A percentile compares a stretch with the other conserved stretches of the same genome.
phyloP scores from a whole-genome alignment of 2,113 vertebrate species.

The Etheostoma spectabile region DNA sequence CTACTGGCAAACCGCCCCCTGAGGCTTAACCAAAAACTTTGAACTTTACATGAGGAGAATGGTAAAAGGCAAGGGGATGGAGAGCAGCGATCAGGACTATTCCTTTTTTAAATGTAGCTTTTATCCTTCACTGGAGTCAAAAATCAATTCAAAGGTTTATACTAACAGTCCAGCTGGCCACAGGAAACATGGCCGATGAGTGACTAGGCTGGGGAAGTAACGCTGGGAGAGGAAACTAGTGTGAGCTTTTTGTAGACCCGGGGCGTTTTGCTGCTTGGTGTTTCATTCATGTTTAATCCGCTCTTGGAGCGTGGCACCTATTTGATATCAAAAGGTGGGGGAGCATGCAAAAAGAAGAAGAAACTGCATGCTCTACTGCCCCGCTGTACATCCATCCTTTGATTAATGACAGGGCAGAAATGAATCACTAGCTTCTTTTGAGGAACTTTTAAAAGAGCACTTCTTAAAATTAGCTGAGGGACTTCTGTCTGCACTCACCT shows the following conservation, averaged over 20 bases:
- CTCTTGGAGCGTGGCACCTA: slow-evolving; percentile 20
- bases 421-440: slow-evolving; percentile 11
- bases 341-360: slow-evolving; percentile 14
- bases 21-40: background rate
- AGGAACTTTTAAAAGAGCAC: background rate
- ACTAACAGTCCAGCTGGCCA: background rate
- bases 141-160: background rate
- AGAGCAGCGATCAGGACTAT: background rate
- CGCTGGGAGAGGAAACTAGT: background rate
- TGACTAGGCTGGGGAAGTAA: slow-evolving; percentile 3
- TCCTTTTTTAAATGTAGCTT: background rate
- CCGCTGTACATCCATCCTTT: background rate
- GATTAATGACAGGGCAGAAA: slow-evolving; percentile 33
- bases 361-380: slow-evolving; percentile 29
- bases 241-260: background rate
- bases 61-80: background rate
- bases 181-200: background rate
- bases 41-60: background rate
- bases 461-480: background rate
- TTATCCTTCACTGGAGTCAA: background rate
- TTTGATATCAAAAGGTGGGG: slow-evolving; percentile 38
- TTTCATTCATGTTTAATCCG: slow-evolving; percentile 53
- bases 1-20: background rate
- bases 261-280: background rate
- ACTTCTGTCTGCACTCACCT: background rate